phyloP scores from a whole-genome alignment of 2,113 vertebrate genomes.

The Pholis gunnellus region DNA sequence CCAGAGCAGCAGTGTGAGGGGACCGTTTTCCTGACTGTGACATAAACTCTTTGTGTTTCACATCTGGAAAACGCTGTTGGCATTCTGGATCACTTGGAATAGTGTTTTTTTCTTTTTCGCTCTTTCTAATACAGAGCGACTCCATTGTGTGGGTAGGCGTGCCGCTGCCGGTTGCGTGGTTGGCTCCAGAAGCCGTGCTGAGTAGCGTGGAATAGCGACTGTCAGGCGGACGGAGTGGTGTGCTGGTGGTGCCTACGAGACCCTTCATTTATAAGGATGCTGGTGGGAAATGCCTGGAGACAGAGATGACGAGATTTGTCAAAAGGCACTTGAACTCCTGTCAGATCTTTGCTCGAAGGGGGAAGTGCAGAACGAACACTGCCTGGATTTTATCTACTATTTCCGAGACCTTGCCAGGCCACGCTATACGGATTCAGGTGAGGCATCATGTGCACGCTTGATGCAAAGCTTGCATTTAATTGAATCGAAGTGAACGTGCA shows the following conservation, averaged over 20 bases:
- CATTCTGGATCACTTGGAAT: conserved; percentile 37
- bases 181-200: conserved; percentile 44
- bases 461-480: background rate
- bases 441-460: conserved; percentile 54
- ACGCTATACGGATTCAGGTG: conserved; percentile 93
- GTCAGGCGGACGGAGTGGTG: conserved; percentile 55
- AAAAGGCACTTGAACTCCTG: conserved; percentile 96
- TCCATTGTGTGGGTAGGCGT: conserved; percentile 65
- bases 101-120: background rate
- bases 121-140: conserved; percentile 10
- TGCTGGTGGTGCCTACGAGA: conserved; percentile 81
- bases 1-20: conserved; percentile 19
- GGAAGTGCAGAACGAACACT: conserved; percentile 95
- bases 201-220: conserved; percentile 61
- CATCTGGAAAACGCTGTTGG: background rate
- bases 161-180: conserved; percentile 61
- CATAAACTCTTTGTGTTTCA: conserved; percentile 12
- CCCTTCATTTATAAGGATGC: conserved; percentile 93
- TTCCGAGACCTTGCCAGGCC: conserved; percentile 93
- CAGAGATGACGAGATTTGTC: conserved; percentile 98
- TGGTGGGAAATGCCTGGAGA: conserved; percentile 98
- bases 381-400: conserved; percentile 96
- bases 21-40: conserved; percentile 6
- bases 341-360: conserved; percentile 96
- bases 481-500: conserved; percentile 4